Conservation (phyloP, 2,888 invertebrate genomes). For the Caenorhabditis sp. region DNA sequence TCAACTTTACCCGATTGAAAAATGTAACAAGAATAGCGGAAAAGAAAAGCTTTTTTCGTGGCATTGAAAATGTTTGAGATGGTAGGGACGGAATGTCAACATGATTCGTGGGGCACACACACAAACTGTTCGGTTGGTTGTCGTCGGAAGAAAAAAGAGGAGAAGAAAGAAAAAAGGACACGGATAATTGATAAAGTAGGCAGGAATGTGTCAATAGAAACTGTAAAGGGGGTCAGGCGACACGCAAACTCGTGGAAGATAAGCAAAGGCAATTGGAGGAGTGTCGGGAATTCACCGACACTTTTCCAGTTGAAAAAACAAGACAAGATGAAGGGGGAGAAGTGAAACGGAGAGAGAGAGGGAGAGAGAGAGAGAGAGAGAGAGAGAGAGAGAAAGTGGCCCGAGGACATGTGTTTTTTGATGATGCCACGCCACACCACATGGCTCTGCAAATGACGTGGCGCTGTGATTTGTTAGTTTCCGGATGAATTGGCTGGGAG, state of each 20-base stretch:
- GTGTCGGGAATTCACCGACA: too few relatives aligned
- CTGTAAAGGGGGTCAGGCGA: conserved; percentile 28
- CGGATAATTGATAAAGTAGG: conserved; percentile 39
- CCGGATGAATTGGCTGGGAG: background rate
- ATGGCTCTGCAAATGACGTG: conserved; percentile 29
- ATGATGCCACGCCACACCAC: conserved; percentile 23
- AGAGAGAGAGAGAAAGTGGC: conserved; percentile 3
- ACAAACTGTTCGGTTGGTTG: conserved; percentile 10
- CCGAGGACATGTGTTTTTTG: conserved; percentile 26
- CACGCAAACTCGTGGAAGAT: background rate
- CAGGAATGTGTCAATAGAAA: conserved; percentile 17
- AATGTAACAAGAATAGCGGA: too few relatives aligned
- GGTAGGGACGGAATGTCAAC: conserved; percentile 23
- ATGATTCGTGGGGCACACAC: conserved; percentile 28
- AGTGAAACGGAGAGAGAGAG: too few relatives aligned
- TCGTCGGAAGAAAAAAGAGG: background rate
- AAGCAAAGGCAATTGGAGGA: conserved; percentile 1
- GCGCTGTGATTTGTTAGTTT: conserved; percentile 31
- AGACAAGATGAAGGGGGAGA: too few relatives aligned
- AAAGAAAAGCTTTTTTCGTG: background rate
- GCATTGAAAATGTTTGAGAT: conserved; percentile 13
- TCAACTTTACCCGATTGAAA: too few relatives aligned
- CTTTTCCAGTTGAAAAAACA: too few relatives aligned
- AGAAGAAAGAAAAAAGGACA: conserved; percentile 9
- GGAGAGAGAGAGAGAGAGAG: background rate